A percentile compares a stretch with the other conserved stretches of the same genome.
phyloP scores from a whole-genome alignment of 2,113 vertebrate species.

The Argyrosomus japonicus region DNA sequence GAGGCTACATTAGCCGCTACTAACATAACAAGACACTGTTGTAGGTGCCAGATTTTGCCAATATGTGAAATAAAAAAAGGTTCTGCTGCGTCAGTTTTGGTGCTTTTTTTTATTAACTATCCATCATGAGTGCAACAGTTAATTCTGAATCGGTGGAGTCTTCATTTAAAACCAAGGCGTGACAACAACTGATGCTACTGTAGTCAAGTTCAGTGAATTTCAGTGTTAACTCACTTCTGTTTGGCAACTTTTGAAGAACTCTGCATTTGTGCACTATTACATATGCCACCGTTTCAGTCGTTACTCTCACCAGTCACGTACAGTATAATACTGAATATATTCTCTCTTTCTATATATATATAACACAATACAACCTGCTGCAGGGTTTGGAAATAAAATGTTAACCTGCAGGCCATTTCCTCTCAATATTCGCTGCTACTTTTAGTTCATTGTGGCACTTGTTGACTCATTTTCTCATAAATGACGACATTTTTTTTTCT shows the following conservation, averaged over 20 bases:
- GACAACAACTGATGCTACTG: constrained; percentile 31
- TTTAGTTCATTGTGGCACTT: constrained; percentile 5
- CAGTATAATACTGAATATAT: constrained; percentile 40
- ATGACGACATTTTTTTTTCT: constrained; percentile 8
- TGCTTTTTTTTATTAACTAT: not conserved
- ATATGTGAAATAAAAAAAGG: not conserved
- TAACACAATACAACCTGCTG: constrained; percentile 28
- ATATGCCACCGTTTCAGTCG: not conserved
- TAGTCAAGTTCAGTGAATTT: constrained; percentile 48
- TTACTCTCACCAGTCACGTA: constrained; percentile 6
- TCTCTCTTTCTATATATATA: not conserved
- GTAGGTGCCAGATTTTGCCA: no score
- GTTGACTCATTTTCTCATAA: constrained; percentile 13
- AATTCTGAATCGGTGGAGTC: constrained; percentile 4
- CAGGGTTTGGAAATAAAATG: not conserved
- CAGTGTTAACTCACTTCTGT: constrained; percentile 15
- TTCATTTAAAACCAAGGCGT: not conserved
- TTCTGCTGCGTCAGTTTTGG: not conserved
- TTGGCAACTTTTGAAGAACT: constrained; percentile 43
- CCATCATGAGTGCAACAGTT: not conserved
- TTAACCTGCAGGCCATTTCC: not conserved
- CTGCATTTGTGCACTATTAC: not conserved
- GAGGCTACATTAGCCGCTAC: constrained; percentile 39
- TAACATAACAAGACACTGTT: not conserved
- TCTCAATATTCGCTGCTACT: not conserved